phyloP scores from a whole-genome alignment of 92 coral and sea anemone species.

The Siderastrea radians region DNA sequence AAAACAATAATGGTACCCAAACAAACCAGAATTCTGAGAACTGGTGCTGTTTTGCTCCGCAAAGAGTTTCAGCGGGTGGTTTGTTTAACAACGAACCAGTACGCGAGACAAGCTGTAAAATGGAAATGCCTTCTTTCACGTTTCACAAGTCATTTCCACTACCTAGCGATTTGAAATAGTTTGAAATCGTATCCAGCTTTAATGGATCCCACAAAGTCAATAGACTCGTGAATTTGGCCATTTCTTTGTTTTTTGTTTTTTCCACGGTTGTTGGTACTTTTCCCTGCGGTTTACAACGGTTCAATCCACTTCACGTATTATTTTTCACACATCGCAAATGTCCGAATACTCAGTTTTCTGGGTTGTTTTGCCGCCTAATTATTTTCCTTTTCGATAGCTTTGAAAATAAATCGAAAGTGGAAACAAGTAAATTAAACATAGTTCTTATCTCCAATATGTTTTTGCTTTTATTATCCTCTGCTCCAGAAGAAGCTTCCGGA shows the following conservation, averaged over 20 bases:
- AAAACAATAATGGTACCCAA: conserved; percentile 22
- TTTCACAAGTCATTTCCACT: not conserved
- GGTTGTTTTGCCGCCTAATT: not conserved
- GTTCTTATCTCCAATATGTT: conserved; percentile 30
- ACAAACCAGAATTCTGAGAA: conserved; percentile 11
- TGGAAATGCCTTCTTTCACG: conserved; percentile 27
- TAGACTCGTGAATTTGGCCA: not conserved
- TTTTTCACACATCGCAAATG: not conserved
- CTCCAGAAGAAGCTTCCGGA: not conserved
- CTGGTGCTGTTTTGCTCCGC: conserved; percentile 47
- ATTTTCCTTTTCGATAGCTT: conserved; percentile 1
- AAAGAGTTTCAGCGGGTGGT: conserved; percentile 33
- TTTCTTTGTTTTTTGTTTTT: conserved; percentile 23
- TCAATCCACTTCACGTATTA: not conserved
- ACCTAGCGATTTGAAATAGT: conserved; percentile 12
- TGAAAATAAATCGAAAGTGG: not conserved
- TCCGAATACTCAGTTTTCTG: not conserved
- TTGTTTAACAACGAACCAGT: conserved; percentile 44
- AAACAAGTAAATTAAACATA: conserved; percentile 23
- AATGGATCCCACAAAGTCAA: conserved; percentile 35
- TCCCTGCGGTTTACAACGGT: not conserved
- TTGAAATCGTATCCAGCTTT: conserved; percentile 2
- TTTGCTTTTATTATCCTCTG: not conserved
- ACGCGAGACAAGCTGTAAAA: conserved; percentile 14
- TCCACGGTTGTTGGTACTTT: conserved; percentile 30